These are phyloP conservation scores for Noturus placidus DNA, from an alignment of 2,113 vertebrate genomes.

Conservation along the genomic window DNA sequence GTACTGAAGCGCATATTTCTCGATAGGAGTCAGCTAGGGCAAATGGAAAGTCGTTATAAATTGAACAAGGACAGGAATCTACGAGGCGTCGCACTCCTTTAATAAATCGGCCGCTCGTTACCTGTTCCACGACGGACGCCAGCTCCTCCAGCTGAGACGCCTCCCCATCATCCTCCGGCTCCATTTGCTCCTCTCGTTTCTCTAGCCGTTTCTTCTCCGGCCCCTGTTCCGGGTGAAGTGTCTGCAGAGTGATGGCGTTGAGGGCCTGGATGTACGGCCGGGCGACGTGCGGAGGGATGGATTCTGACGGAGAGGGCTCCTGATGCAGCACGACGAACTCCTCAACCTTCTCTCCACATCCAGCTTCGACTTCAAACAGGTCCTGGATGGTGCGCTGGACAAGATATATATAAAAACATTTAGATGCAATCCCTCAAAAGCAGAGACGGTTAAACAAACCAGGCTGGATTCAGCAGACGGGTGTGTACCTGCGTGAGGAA, in stretches of 20 bases:
- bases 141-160: conserved; percentile 81
- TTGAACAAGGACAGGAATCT: not conserved
- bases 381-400: conserved; percentile 89
- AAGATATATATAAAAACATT: conserved; percentile 6
- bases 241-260: conserved; percentile 81
- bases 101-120: conserved; percentile 48
- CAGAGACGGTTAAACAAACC: not conserved
- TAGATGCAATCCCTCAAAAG: not conserved
- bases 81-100: not conserved
- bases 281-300: conserved; percentile 87
- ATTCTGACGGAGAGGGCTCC: conserved; percentile 85
- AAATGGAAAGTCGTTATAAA: not conserved
- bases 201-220: conserved; percentile 48
- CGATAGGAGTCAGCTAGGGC: conserved; percentile 89
- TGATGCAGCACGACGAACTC: conserved; percentile 92
- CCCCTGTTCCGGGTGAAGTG: conserved; percentile 48
- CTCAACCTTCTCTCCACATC: conserved; percentile 86
- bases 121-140: conserved; percentile 87
- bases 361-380: conserved; percentile 89
- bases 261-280: conserved; percentile 91
- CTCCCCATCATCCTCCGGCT: conserved; percentile 66
- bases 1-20: conserved; percentile 90
- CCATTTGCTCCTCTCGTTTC: conserved; percentile 52
- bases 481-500: conserved; percentile 85
- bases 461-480: not conserved